A percentile compares a stretch with the other conserved stretches of the same genome.
These are phyloP conservation scores for Pseudonaja textilis DNA, from an alignment of 2,113 vertebrate species.

Conservation along the genomic window DNA sequence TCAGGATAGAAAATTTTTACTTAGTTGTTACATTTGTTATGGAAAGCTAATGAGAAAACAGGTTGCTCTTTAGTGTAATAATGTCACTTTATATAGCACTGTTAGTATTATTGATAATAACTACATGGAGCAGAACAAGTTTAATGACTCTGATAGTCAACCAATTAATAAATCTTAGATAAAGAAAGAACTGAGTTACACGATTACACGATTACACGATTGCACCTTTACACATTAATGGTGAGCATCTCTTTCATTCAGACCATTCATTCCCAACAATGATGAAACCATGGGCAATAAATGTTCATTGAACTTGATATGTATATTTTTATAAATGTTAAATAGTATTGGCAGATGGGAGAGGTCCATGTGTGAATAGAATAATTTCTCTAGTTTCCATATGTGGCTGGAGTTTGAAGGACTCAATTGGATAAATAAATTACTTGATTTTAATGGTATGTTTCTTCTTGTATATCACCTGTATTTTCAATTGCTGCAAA, in stretches of 20 bases:
- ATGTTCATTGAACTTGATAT: background rate
- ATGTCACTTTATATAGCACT: constrained; percentile 31
- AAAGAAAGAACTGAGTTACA: background rate
- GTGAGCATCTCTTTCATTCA: constrained; percentile 18
- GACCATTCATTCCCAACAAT: constrained; percentile 5
- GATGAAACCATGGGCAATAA: background rate
- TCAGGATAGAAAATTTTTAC: constrained; percentile 52
- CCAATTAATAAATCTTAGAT: constrained; percentile 13
- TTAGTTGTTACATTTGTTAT: constrained; percentile 39
- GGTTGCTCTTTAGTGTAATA: constrained; percentile 24
- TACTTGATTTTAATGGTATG: background rate
- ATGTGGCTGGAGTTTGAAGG: background rate
- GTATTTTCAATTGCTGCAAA: background rate
- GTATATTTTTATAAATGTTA: background rate
- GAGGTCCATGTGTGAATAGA: background rate
- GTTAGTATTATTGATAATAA: constrained; percentile 33
- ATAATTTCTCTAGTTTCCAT: background rate
- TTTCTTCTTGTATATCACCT: background rate
- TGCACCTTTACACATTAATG: background rate
- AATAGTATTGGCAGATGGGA: background rate
- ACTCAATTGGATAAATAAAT: background rate
- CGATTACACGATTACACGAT: background rate
- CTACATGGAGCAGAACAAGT: background rate
- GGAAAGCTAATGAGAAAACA: constrained; percentile 52
- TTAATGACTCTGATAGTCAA: constrained; percentile 39